Conservation (phyloP, 2,113 vertebrate species). For the Gnathonemus longibarbis region DNA sequence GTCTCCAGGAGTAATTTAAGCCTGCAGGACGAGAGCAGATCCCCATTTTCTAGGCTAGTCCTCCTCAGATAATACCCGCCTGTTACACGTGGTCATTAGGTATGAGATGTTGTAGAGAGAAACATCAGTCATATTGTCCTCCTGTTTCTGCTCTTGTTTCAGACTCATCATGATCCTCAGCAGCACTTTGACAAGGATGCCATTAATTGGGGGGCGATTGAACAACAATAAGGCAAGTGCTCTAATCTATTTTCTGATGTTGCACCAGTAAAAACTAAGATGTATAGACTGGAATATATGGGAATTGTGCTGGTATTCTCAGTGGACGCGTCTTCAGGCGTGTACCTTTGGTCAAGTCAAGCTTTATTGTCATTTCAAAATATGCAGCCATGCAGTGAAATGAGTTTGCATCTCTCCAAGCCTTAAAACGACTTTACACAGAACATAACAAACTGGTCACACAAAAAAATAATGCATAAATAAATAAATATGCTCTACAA, state of each 20-base stretch:
- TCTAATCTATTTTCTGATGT: neutral
- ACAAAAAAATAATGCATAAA: neutral
- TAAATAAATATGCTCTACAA: neutral
- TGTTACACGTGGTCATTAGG: neutral
- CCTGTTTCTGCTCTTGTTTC: neutral
- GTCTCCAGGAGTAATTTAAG: neutral
- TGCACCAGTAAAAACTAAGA: neutral
- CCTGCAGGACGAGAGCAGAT: neutral
- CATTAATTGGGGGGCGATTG: neutral
- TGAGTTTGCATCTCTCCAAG: neutral
- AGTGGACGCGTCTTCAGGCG: neutral
- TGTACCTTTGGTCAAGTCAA: neutral
- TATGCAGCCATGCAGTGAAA: neutral
- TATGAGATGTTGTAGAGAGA: neutral
- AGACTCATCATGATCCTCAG: neutral
- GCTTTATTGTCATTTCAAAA: neutral
- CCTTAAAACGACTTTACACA: neutral
- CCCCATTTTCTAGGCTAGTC: neutral
- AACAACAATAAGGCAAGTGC: neutral
- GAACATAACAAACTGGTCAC: neutral
- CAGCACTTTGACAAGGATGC: neutral
- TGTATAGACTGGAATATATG: neutral
- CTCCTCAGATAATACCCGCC: neutral
- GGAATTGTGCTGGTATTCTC: neutral
- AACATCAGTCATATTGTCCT: neutral